phyloP scores from a whole-genome alignment of 2,113 vertebrate species.

The Elephas maximus region DNA sequence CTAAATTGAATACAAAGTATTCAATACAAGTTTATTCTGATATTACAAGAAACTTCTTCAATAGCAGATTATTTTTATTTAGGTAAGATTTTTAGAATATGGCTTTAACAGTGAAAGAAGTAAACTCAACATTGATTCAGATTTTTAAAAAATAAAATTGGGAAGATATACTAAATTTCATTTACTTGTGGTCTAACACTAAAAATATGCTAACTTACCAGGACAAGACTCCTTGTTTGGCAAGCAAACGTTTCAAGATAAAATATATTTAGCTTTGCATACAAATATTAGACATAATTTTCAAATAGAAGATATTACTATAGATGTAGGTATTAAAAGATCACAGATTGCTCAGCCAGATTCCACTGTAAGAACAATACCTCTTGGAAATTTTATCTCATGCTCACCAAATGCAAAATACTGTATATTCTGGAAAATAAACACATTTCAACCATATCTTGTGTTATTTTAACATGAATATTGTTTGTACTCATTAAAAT shows the following conservation, averaged over 20 bases:
- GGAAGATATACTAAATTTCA: not conserved
- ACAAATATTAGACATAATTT: constrained; percentile 27
- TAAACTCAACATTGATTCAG: not conserved
- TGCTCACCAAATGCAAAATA: constrained; percentile 67
- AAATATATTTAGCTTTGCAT: constrained; percentile 26
- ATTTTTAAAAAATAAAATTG: constrained; percentile 20
- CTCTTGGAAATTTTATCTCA: constrained; percentile 77
- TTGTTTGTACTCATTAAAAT: not conserved
- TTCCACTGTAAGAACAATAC: constrained; percentile 72
- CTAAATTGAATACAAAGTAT: not conserved
- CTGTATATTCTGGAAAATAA: constrained; percentile 60
- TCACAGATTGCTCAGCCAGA: constrained; percentile 61
- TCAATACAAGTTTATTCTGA: constrained; percentile 8
- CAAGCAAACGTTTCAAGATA: constrained; percentile 12
- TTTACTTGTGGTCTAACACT: not conserved
- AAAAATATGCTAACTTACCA: not conserved
- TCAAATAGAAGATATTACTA: constrained; percentile 25
- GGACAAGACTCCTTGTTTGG: not conserved
- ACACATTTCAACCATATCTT: constrained; percentile 54
- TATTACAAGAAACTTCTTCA: not conserved
- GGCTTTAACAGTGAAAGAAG: not conserved
- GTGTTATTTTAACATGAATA: constrained; percentile 76
- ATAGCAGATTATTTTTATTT: not conserved
- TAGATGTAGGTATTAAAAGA: not conserved
- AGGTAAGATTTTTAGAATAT: not conserved